These are phyloP conservation scores for Pterocles gutturalis DNA, from an alignment of 2,113 vertebrate genomes.

Conservation along the genomic window DNA sequence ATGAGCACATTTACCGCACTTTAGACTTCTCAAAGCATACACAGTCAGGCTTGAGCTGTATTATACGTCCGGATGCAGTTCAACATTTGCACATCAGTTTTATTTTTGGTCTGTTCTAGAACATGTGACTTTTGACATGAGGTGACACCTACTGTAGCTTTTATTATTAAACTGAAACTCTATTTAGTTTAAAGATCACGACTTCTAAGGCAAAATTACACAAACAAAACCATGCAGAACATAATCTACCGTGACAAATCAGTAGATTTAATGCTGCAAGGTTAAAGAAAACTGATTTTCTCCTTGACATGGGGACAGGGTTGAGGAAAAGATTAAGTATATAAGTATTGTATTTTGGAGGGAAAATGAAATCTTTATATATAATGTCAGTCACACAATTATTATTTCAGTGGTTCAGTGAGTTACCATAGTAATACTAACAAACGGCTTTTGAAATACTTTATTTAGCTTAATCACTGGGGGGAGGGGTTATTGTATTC, in stretches of 20 bases:
- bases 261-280: not conserved
- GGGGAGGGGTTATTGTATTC: slow-evolving; percentile 6
- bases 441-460: slow-evolving; percentile 26
- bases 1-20: not conserved
- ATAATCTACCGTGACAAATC: not conserved
- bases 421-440: slow-evolving; percentile 66
- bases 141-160: not conserved
- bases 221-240: not conserved
- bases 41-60: not conserved
- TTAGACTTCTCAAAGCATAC: not conserved
- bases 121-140: not conserved
- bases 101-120: not conserved
- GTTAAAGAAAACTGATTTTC: not conserved
- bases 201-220: not conserved
- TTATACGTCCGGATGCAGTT: not conserved
- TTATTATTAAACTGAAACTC: not conserved
- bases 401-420: slow-evolving; percentile 40
- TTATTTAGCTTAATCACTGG: slow-evolving; percentile 39
- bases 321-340: not conserved
- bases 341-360: not conserved
- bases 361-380: slow-evolving; percentile 15
- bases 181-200: not conserved
- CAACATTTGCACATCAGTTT: not conserved
- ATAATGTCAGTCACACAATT: not conserved
- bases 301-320: not conserved